Base-by-base conservation (phyloP, 1,140 invertebrate genomes). In the Macrobrachium rosenbergii region DNA sequence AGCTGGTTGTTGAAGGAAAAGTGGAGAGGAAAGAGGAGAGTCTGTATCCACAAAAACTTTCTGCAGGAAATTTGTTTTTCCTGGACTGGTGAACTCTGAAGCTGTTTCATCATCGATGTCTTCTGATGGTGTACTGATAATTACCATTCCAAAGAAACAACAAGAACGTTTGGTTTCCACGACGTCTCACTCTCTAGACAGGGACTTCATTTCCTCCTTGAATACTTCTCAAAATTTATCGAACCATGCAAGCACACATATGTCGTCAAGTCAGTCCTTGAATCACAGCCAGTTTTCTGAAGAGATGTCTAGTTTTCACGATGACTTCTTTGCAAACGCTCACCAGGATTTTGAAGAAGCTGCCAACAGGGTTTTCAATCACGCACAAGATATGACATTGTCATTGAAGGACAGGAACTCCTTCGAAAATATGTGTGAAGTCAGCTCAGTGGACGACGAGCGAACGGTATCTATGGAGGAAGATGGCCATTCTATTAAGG, bases 1-100 rank as follows among this genome's bases (percentile, higher is more conserved):
- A 84, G 73, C 11, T 84, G 83, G 83, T 78, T 59, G 83, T 84
- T 73, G 83, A 84, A 62, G 83, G 83, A 62, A 67, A 60, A 6
- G 83, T 76, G 75, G 83, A 84, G 60, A 69, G 77, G 81, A 77
- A 60, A 23, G 60, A 76, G 76, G 76, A 8, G 67, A 28, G n/a
- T 82, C 81, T 37, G 43, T 73, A 37, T 82, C 81, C 45, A 82
- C 58, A n/a, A 82, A 82, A 60, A 82, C n/a, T 60, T 82, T 82
- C 81, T 43, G 67, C 10, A 45, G 64, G 21, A 19, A 52, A 17
- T 82, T 82, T 28, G 52, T 45, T 58, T 82, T 82, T 43, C 81
- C 81, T 58, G 81, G 81, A 52, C 81, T 82, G 45, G 81, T 82
- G 5, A 73, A 37, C 64, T 52, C 81, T 23, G 81, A 69, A 5